A percentile compares a stretch with the other conserved stretches of the same genome.
Conservation (phyloP, 2,888 invertebrate species). For the Mantis religiosa region DNA sequence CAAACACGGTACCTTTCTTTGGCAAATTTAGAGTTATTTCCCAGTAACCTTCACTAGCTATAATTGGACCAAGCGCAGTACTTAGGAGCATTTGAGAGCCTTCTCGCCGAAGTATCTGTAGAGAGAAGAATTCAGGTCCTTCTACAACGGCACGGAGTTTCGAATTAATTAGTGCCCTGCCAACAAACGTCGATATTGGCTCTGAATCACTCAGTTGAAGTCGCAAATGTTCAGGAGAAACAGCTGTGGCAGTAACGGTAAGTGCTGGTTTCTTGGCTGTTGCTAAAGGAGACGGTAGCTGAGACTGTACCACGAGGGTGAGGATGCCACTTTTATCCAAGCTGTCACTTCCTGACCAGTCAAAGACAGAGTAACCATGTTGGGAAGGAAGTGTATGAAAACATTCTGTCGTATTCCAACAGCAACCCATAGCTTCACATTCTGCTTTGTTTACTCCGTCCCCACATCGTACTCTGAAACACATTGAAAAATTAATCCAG, state of each 20-base stretch:
- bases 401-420: conserved; percentile 50
- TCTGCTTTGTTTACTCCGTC: conserved; percentile 33
- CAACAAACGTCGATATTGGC: not conserved
- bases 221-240: conserved; percentile 31
- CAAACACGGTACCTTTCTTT: conserved; percentile 50
- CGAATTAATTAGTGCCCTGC: not conserved
- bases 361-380: conserved; percentile 46
- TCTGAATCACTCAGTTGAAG: conserved; percentile 19
- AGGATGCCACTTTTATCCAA: conserved; percentile 13
- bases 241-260: not conserved
- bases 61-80: conserved; percentile 54
- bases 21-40: conserved; percentile 56
- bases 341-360: conserved; percentile 32
- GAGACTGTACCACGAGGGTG: conserved; percentile 27
- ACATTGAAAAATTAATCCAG: not conserved
- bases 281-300: conserved; percentile 15
- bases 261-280: not conserved
- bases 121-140: conserved; percentile 10
- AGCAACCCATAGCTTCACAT: conserved; percentile 49
- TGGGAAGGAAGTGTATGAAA: conserved; percentile 53
- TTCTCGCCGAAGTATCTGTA: conserved; percentile 19
- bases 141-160: conserved; percentile 12
- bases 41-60: conserved; percentile 58
- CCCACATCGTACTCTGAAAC: not conserved
- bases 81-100: conserved; percentile 43